Evolutionary conservation across 92 coral and sea anemone genomes (phyloP).

Genomic region (Umimayanthus chanpuru): DNA sequence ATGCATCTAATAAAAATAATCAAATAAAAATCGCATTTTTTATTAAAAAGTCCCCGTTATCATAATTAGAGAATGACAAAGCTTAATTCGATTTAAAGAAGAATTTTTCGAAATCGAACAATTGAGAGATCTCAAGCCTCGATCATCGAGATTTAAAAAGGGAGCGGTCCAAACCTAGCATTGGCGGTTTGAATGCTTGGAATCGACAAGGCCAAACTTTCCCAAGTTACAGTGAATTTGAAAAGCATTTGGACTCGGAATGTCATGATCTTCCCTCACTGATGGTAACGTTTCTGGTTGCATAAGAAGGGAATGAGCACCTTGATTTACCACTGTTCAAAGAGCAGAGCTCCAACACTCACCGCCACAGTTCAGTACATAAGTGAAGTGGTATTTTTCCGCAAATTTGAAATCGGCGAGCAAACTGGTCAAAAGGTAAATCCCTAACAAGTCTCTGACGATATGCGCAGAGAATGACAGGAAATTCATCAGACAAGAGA

Average conservation of each 20-base stretch:
- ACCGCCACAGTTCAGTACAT: conserved; percentile 49
- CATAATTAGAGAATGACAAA: conserved; percentile 45
- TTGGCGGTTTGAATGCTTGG: conserved; percentile 61
- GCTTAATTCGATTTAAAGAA: conserved; percentile 37
- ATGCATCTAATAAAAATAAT: too few relatives aligned
- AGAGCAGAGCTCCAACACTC: neutral
- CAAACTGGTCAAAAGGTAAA: conserved; percentile 60
- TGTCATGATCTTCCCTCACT: neutral
- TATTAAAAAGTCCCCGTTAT: too few relatives aligned
- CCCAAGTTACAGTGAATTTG: conserved; percentile 42
- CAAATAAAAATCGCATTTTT: too few relatives aligned
- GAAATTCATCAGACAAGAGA: conserved; percentile 44
- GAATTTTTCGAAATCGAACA: conserved; percentile 36
- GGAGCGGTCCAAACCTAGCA: too few relatives aligned
- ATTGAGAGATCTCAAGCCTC: neutral
- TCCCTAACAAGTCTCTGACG: conserved; percentile 60
- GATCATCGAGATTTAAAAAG: too few relatives aligned
- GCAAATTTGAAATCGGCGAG: conserved; percentile 64
- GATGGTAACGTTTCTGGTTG: neutral
- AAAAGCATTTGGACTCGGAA: conserved; percentile 12
- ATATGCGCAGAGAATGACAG: conserved; percentile 61
- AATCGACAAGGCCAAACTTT: conserved; percentile 47
- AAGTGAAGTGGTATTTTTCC: conserved; percentile 60
- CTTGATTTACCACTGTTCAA: conserved; percentile 7
- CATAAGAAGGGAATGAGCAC: conserved; percentile 9